Base-by-base conservation (phyloP, 2,113 vertebrate species). In the Chrysemys picta region DNA sequence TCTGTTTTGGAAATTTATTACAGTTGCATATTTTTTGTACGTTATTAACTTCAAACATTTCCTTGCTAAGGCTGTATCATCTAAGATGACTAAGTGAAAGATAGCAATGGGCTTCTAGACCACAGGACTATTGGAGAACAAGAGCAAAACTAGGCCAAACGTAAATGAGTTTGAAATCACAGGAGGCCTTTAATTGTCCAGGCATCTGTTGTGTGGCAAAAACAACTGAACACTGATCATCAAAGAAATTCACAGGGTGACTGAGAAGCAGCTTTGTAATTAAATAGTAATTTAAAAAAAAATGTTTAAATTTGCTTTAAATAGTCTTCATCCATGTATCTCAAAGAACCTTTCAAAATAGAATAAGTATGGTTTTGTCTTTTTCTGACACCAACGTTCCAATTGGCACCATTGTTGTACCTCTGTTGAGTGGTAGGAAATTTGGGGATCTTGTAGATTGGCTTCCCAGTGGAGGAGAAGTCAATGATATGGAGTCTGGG, bases 151-250 rank as follows among this genome's bases (percentile, higher is more conserved):
- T 38, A 19, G 16, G 65, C 13, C 19, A 72, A 72, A 16, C 10
- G 19, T 72, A 9, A 38, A 72, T 72, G 35, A 35, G 31, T 72
- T 38, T 72, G 57, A 62, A 62, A 62, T 62, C 11, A 62, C 52
- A 53, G 52, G 52, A 19, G 17, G 17, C 52, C 52, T 19, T 53
- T 53, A 93, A 88, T 85, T 95, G 89, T 86, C 87, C 59, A 95
- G 94, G 95, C 95, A 92, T 96, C 96, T 97, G 94, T 89, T 85
- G 94, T 94, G 89, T 95, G 92, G 90, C 91, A 89, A 94, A 90
- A 59, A 94, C 11, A 62, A 53, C 84, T 90, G 95, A 87, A 89
- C 82, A 89, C 57, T 89, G 87, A 89, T 95, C 89, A 62, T 56
- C 93, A 85, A 85, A 96, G 88, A 84, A 81, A 91, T 84, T 84